Evolutionary conservation across 2,113 vertebrate species (phyloP).

Genomic region (Turnix velox): DNA sequence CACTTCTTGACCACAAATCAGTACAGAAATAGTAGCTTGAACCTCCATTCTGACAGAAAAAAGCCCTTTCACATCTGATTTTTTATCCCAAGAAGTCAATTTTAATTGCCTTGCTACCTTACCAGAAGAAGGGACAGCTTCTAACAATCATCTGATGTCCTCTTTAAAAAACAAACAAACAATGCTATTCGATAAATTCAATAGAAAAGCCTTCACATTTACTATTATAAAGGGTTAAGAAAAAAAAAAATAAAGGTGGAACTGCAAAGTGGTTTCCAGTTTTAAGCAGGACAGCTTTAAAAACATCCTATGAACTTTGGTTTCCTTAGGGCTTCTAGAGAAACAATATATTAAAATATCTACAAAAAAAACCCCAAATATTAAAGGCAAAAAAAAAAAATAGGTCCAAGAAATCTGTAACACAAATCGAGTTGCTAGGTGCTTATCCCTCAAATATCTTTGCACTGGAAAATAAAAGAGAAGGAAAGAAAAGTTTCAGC

Average conservation of each 20-base stretch:
- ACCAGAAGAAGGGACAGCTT: constrained; percentile 13
- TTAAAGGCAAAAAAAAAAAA: constrained; percentile 40
- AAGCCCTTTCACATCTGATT: background rate
- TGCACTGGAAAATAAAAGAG: constrained; percentile 57
- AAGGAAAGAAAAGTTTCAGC: too few species aligned
- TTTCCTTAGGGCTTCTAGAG: constrained; percentile 62
- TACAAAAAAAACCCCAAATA: constrained; percentile 65
- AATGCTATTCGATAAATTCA: constrained; percentile 25
- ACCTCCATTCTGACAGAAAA: background rate
- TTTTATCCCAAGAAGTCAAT: background rate
- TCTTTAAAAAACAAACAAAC: constrained; percentile 50
- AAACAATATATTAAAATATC: constrained; percentile 66
- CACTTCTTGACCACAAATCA: background rate
- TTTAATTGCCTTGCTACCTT: constrained; percentile 1
- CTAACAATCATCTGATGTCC: constrained; percentile 30
- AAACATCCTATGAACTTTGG: constrained; percentile 58
- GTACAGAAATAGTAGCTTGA: background rate
- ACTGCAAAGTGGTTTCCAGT: constrained; percentile 57
- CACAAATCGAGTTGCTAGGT: constrained; percentile 54
- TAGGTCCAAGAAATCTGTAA: constrained; percentile 55
- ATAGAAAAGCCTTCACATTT: constrained; percentile 50
- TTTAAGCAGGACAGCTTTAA: constrained; percentile 37
- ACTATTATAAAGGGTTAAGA: constrained; percentile 23
- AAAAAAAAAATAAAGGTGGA: constrained; percentile 48
- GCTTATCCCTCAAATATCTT: constrained; percentile 66